These are phyloP conservation scores for Karalla daura DNA, from an alignment of 2,797 vertebrate genomes.

Conservation along the genomic window DNA sequence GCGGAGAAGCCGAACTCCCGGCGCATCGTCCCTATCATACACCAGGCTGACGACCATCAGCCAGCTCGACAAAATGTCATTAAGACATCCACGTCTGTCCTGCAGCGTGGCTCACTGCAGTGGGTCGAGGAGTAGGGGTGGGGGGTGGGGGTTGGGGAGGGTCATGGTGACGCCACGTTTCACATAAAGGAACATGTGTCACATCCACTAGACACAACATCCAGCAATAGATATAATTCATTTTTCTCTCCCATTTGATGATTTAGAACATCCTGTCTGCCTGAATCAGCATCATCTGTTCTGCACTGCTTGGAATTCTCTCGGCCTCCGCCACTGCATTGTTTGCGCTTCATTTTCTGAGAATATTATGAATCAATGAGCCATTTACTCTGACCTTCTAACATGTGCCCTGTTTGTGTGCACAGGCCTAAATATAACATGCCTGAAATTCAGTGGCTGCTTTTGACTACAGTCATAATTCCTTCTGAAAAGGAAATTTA, in stretches of 20 bases:
- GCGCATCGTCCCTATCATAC: conserved; percentile 17
- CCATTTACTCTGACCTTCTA: too few species aligned
- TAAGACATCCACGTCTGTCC: conserved; percentile 33
- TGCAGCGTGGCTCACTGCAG: conserved; percentile 33
- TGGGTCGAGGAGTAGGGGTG: conserved; percentile 42
- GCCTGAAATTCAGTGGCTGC: too few species aligned
- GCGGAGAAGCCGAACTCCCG: conserved; percentile 35
- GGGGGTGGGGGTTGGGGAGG: not conserved
- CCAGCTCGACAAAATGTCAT: conserved; percentile 50
- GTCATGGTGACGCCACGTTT: conserved; percentile 35
- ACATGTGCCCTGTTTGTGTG: too few species aligned
- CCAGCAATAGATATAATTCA: conserved; percentile 33
- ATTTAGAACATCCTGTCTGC: conserved; percentile 36
- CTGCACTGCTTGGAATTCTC: not conserved
- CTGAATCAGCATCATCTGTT: conserved; percentile 35
- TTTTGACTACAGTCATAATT: too few species aligned
- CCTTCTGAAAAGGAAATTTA: too few species aligned
- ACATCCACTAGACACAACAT: conserved; percentile 49
- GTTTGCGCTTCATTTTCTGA: not conserved
- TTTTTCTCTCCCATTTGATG: conserved; percentile 39
- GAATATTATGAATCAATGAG: not conserved
- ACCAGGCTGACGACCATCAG: conserved; percentile 19
- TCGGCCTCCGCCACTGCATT: not conserved
- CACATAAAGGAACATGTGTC: conserved; percentile 56
- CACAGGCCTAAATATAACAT: too few species aligned